phyloP scores from a whole-genome alignment of 2,888 invertebrate species.

The Tenthredo notha region DNA sequence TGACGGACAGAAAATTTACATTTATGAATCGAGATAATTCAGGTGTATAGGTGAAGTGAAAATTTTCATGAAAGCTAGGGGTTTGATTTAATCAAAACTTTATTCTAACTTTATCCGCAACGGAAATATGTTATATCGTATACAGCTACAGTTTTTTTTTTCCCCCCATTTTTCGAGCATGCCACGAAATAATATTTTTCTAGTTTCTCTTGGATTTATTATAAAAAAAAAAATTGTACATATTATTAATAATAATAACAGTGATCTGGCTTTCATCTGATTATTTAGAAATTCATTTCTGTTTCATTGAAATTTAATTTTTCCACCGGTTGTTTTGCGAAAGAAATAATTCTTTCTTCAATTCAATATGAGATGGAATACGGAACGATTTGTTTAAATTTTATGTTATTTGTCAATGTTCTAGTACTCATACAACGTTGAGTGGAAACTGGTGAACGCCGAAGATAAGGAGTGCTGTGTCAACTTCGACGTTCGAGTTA shows the following conservation, averaged over 20 bases:
- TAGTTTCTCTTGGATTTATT: too few species aligned
- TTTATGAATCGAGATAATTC: too few species aligned
- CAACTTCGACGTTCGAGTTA: constrained; percentile 81
- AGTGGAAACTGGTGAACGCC: constrained; percentile 82
- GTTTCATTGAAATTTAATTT: neutral
- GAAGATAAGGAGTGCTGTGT: constrained; percentile 83
- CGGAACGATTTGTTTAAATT: neutral
- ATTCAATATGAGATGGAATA: neutral
- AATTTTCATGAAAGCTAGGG: too few species aligned
- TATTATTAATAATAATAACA: too few species aligned
- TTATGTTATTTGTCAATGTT: constrained; percentile 64
- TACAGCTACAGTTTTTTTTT: too few species aligned
- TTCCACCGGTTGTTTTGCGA: neutral
- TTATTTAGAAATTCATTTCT: neutral
- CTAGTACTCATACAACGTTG: constrained; percentile 83
- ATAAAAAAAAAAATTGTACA: too few species aligned
- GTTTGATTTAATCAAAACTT: too few species aligned
- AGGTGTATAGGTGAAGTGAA: too few species aligned
- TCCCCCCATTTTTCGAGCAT: too few species aligned
- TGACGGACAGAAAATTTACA: too few species aligned
- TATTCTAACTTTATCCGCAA: too few species aligned
- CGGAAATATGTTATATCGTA: too few species aligned
- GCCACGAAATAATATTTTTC: neutral
- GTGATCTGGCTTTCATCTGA: neutral
- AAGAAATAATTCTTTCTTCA: neutral